Evolutionary conservation across 2,113 vertebrate species (phyloP), one percentile per base, ranked within the genome.

Genomic region (Calyptommatus sinebrachiatus): DNA sequence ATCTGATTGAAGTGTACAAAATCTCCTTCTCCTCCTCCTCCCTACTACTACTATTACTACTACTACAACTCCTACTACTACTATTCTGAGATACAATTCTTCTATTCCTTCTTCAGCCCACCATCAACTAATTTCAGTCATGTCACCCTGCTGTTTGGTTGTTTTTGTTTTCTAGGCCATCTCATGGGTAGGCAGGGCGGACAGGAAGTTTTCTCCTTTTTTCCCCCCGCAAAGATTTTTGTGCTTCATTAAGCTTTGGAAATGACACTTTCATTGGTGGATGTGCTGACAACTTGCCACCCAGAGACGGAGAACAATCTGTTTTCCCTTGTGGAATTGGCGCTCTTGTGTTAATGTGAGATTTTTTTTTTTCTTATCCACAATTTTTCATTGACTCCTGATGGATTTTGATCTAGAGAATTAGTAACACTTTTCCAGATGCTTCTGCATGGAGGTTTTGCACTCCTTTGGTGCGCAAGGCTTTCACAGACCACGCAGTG

Each of bases 291-390:
- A 83, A 83, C 77, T 70, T 48, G 3, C 2, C 24, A 80, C 16
- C 0, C 68, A 2, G 66, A 46, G 57, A 76, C 81, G 21, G 61
- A 75, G 77, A 80, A 63, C 75, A 2, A 73, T 79, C 18, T 0
- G n/a, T 1, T 69, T 8, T 84, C 83, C 8, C 16, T 78, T 16
- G 67, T 83, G 90, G 81, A 71, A 71, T 63, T 69, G 60, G 35
- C 50, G 73, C 75, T 88, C 62, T 85, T 85, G 88, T 88, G 80
- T 41, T 87, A 83, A 85, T 81, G 82, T 81, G 63, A 89, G 85
- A 78, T 67, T 81, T 81, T 62, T 28, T 28, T 28, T 62, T 62
- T 61, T 22, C 11, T 41, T 65, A 72, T 16, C 73, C 35, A 62
- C 57, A 35, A 63, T 61, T 74, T 76, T 76, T 63, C 60, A 62